Evolutionary conservation across 2,113 vertebrate species (phyloP).

Genomic region (Amia ocellicauda): DNA sequence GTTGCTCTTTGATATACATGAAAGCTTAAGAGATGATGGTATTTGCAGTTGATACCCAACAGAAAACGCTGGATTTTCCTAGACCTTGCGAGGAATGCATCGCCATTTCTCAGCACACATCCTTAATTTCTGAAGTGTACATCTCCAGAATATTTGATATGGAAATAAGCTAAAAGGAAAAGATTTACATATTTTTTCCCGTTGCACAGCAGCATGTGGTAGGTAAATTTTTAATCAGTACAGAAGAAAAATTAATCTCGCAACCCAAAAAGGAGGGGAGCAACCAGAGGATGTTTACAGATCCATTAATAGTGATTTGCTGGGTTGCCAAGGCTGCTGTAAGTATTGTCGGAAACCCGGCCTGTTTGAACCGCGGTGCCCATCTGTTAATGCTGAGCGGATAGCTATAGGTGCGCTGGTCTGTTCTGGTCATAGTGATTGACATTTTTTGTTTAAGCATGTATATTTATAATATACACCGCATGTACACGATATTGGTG

Average conservation of each 20-base stretch:
- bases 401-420: no score
- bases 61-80: constrained; percentile 31
- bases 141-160: constrained; percentile 60
- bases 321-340: constrained; percentile 36
- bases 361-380: no score
- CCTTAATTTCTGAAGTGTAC: constrained; percentile 41
- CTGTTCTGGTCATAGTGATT: no score
- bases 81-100: constrained; percentile 26
- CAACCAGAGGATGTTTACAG: constrained; percentile 41
- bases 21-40: constrained; percentile 57
- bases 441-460: no score
- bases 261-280: constrained; percentile 41
- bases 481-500: no score
- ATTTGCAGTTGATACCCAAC: constrained; percentile 50
- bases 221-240: constrained; percentile 65
- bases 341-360: constrained; percentile 11
- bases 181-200: constrained; percentile 62
- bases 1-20: constrained; percentile 69
- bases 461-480: no score
- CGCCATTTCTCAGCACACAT: constrained; percentile 25
- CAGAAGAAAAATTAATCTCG: constrained; percentile 60
- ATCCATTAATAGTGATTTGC: constrained; percentile 58
- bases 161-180: constrained; percentile 65
- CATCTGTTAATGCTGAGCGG: no score
- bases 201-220: constrained; percentile 55